Evolutionary conservation across 1,140 invertebrate species (phyloP).

Genomic region (Geopemphigus sp.): DNA sequence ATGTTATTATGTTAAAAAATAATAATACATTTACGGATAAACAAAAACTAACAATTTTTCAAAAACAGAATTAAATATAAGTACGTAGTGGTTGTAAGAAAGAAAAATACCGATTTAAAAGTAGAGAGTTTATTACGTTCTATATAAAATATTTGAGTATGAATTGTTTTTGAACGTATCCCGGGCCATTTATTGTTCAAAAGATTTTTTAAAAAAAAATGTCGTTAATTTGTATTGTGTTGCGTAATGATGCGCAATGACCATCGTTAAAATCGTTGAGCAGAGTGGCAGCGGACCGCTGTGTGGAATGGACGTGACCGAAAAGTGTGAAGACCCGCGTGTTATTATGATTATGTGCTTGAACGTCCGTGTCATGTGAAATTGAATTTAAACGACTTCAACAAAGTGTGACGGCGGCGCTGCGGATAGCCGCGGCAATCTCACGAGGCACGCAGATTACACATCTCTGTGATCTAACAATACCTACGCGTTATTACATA

Average conservation of each 20-base stretch:
- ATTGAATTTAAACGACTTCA: slow-evolving; percentile 21
- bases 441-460: slow-evolving; percentile 15
- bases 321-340: slow-evolving; percentile 7
- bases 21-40: no score
- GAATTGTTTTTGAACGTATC: no score
- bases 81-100: no score
- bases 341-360: background rate
- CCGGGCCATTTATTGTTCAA: background rate
- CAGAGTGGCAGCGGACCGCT: background rate
- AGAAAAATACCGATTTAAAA: no score
- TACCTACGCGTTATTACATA: background rate
- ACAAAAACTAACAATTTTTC: no score
- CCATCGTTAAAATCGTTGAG: background rate
- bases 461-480: slow-evolving; percentile 1
- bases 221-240: background rate
- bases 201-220: background rate
- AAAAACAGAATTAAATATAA: no score
- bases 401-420: background rate
- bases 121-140: no score
- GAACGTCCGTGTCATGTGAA: slow-evolving; percentile 11
- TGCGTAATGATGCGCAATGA: background rate
- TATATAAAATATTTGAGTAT: no score
- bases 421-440: background rate
- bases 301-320: slow-evolving; percentile 9
- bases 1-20: background rate